A percentile compares a stretch with the other conserved stretches of the same genome.
These are phyloP conservation scores for Apis laboriosa DNA, from an alignment of 1,140 invertebrate species.

Conservation along the genomic window DNA sequence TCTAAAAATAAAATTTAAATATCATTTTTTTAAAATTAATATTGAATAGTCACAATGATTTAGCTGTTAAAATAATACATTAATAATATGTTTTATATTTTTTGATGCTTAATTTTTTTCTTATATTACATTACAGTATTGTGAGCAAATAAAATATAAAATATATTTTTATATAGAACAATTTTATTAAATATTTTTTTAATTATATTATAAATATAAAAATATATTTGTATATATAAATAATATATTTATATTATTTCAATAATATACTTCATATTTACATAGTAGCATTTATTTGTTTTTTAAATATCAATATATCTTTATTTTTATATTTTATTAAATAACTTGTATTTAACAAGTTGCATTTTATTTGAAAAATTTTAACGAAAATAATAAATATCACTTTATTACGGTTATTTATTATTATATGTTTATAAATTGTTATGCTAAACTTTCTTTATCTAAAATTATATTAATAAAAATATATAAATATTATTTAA, in stretches of 20 bases:
- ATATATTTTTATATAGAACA: background rate
- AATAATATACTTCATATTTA: background rate
- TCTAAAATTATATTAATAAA: constrained; percentile 26
- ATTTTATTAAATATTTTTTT: background rate
- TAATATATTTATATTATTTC: too few species aligned
- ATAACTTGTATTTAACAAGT: constrained; percentile 12
- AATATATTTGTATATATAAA: constrained; percentile 12
- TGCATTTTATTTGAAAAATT: background rate
- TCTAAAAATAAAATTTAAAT: background rate
- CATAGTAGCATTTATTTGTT: background rate
- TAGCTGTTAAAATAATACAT: too few species aligned
- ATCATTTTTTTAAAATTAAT: background rate
- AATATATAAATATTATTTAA: background rate
- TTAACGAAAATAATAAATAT: constrained; percentile 3
- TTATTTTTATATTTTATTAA: constrained; percentile 13
- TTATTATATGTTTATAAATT: constrained; percentile 17
- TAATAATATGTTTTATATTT: too few species aligned
- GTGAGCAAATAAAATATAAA: background rate
- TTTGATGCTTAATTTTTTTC: too few species aligned
- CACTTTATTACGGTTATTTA: constrained; percentile 34
- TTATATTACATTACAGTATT: too few species aligned
- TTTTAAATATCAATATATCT: background rate
- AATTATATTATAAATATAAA: background rate
- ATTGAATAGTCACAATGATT: too few species aligned
- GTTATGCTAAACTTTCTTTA: constrained; percentile 26